Percentiles rank a stretch among this genome's conserved stretches.
These are phyloP conservation scores for Stenodera caucasica DNA, from an alignment of 2,888 invertebrate species.

Conservation along the genomic window DNA sequence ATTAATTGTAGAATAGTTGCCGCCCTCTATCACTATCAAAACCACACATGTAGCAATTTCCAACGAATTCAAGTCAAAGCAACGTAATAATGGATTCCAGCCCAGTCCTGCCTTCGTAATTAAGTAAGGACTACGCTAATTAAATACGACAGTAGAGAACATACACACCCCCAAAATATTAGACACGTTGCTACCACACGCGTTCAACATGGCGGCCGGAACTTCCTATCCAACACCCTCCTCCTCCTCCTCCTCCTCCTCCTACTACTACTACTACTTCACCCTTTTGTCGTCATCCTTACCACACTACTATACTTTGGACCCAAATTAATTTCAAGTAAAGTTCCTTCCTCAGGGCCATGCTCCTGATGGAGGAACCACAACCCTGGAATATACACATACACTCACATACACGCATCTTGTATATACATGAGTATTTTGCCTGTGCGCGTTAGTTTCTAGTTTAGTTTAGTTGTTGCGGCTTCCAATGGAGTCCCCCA, in stretches of 20 bases:
- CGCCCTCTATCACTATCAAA: constrained; percentile 39
- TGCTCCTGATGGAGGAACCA: constrained; percentile 35
- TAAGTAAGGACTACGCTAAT: constrained; percentile 54
- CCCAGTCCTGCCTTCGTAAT: constrained; percentile 54
- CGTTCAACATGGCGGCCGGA: constrained; percentile 48
- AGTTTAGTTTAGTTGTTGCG: constrained; percentile 48
- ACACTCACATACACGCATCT: no score
- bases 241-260: constrained; percentile 23
- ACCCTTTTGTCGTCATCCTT: constrained; percentile 15
- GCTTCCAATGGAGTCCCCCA: constrained; percentile 32
- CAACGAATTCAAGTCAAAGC: constrained; percentile 51
- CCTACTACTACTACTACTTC: constrained; percentile 13
- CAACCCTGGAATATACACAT: constrained; percentile 28
- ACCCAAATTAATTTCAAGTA: constrained; percentile 55
- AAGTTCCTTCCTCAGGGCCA: constrained; percentile 46
- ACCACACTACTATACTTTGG: constrained; percentile 36
- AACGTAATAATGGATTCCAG: constrained; percentile 51
- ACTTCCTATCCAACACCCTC: constrained; percentile 28
- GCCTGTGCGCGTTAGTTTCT: constrained; percentile 30
- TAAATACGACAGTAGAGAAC: constrained; percentile 49
- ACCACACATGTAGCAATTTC: constrained; percentile 52
- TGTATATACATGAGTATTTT: constrained; percentile 26
- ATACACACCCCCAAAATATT: constrained; percentile 13
- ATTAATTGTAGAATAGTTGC: constrained; percentile 6
- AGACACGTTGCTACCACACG: constrained; percentile 51